phyloP scores from a whole-genome alignment of 30 jellyfish, hydroid and myxozoan species.

The Chironex yamaguchii region DNA sequence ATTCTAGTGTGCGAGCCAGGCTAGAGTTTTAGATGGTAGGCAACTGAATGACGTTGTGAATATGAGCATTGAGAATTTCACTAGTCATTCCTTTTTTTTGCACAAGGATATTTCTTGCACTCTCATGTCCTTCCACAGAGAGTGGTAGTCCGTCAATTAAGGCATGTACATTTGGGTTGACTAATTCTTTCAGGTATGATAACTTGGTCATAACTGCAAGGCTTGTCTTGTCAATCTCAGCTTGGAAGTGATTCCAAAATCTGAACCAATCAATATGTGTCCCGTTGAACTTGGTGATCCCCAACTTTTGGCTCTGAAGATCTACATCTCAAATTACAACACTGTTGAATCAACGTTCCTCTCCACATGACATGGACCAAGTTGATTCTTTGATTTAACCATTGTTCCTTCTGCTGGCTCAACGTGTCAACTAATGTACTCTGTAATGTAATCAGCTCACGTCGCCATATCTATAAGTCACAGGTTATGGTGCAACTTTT shows the following conservation, averaged over 20 bases:
- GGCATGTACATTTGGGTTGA: slow-evolving; percentile 45
- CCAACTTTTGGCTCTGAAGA: no score
- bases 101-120: slow-evolving; percentile 36
- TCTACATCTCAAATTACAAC: no score
- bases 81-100: slow-evolving; percentile 44
- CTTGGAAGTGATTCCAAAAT: slow-evolving; percentile 51
- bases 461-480: no score
- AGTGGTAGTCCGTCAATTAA: slow-evolving; percentile 53
- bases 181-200: slow-evolving; percentile 65
- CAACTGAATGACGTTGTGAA: slow-evolving; percentile 47
- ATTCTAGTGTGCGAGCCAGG: slow-evolving; percentile 35
- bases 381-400: no score
- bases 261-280: slow-evolving; percentile 69
- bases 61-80: slow-evolving; percentile 61
- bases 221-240: slow-evolving; percentile 39
- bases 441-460: no score
- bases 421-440: no score
- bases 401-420: no score
- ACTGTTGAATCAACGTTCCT: no score
- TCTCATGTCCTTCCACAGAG: slow-evolving; percentile 33
- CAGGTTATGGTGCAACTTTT: no score
- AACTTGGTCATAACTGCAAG: slow-evolving; percentile 36
- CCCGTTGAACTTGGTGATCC: slow-evolving; percentile 63
- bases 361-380: no score
- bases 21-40: slow-evolving; percentile 53